Evolutionary conservation across 2,113 vertebrate genomes (phyloP), one percentile per base, ranked within the genome.

Genomic region (Channa maculata): DNA sequence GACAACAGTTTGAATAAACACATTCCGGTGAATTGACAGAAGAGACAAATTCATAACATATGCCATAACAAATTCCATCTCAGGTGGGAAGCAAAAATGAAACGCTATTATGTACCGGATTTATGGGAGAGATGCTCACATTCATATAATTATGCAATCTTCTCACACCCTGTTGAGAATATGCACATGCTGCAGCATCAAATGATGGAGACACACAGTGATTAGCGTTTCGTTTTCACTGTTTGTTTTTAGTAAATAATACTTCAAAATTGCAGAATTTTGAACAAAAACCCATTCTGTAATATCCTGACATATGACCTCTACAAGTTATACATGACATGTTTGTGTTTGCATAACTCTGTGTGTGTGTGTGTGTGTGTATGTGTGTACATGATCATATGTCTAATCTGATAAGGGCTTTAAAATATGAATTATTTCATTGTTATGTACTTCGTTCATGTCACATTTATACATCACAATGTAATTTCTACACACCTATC

Each of bases 11-110:
- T 77, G 37, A 61, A 60, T 10, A 50, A 53, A 49, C 41, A 64
- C 71, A 80, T 79, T 71, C 74, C 77, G 60, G n/a, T 79, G 61
- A 51, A 74, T 2, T 50, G 48, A 70, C 55, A 51, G 67, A 65
- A 37, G 38, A 59, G 62, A 72, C 53, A n/a, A 74, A 80, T 62
- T 83, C 53, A 57, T 24, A 65, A 80, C 72, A 80, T 71, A 75
- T 72, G 64, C 55, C 61, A 54, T 36, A 58, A 73, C 48, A 68
- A 80, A 86, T 68, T 57, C 46, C 68, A 73, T 67, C 52, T 73
- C 55, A 75, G 58, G 62, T 67, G 48, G 70, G 78, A 71, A 24
- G 68, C 39, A 65, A 57, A 63, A 50, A 36, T 46, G 6, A 83
- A 86, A 86, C 69, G 44, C 71, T 80, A 71, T 7, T 12, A 68